Conservation (phyloP, 2,113 vertebrate genomes). For the Brachyistius frenatus region DNA sequence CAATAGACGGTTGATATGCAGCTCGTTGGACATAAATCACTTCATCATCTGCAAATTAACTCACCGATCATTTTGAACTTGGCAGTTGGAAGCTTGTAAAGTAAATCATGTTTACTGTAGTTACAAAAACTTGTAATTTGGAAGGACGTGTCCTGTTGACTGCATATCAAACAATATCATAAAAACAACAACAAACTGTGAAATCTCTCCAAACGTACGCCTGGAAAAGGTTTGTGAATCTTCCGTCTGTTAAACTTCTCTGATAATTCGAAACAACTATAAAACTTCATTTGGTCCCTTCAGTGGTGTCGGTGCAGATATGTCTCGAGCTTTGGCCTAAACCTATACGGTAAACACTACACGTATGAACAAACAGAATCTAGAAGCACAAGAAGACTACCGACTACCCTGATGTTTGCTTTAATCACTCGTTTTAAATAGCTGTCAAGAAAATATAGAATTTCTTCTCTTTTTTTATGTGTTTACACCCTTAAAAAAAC, state of each 20-base stretch:
- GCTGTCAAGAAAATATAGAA: constrained; percentile 23
- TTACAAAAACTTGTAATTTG: constrained; percentile 9
- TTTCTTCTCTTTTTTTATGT: neutral
- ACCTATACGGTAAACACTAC: constrained; percentile 9
- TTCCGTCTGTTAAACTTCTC: too few relatives aligned
- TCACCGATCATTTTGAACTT: neutral
- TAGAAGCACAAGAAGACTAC: constrained; percentile 15
- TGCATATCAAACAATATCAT: neutral
- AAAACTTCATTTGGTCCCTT: constrained; percentile 75
- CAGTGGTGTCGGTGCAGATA: constrained; percentile 23
- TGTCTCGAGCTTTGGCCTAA: constrained; percentile 44
- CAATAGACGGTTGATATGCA: constrained; percentile 2
- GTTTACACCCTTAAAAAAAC: constrained; percentile 12
- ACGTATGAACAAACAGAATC: constrained; percentile 34
- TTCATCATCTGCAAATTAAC: neutral
- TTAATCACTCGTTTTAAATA: constrained; percentile 19
- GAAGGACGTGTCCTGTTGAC: neutral
- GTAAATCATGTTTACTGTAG: neutral
- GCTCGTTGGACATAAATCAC: neutral
- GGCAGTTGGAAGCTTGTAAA: constrained; percentile 64
- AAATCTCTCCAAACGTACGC: too few relatives aligned
- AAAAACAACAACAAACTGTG: too few relatives aligned
- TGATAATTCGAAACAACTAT: too few relatives aligned
- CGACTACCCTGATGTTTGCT: constrained; percentile 14
- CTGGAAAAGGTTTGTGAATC: too few relatives aligned